phyloP scores from a whole-genome alignment of 2,797 vertebrate species.

The Coluber constrictor region DNA sequence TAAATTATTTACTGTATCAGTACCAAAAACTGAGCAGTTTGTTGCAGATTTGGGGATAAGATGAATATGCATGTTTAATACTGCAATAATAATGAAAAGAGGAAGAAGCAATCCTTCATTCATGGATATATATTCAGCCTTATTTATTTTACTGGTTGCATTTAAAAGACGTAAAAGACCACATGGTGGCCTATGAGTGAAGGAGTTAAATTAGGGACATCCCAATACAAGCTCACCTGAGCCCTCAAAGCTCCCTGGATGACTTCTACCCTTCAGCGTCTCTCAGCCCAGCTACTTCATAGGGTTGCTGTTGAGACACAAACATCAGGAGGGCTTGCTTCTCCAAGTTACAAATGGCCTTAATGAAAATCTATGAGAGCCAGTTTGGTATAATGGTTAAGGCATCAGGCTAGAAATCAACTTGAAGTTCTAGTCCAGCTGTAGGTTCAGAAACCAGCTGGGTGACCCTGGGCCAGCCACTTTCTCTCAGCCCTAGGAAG shows the following conservation, averaged over 20 bases:
- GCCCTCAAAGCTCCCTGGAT: not conserved
- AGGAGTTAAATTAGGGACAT: not conserved
- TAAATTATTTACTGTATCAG: not conserved
- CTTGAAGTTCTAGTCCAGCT: not conserved
- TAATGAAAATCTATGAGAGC: not conserved
- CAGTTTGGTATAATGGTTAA: not conserved
- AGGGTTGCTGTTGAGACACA: not conserved
- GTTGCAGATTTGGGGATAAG: not conserved
- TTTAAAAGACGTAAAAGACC: not conserved
- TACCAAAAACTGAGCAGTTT: not conserved
- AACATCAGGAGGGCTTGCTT: not conserved
- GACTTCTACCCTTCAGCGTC: not conserved
- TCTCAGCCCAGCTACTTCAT: not conserved
- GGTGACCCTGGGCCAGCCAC: not conserved
- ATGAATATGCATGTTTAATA: not conserved
- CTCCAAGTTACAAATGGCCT: not conserved
- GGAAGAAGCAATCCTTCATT: not conserved
- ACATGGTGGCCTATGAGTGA: not conserved
- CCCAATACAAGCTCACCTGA: not conserved
- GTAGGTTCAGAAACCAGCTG: not conserved
- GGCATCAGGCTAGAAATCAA: not conserved
- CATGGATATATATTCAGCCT: not conserved
- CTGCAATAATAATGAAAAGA: not conserved
- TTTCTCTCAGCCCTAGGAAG: not conserved
- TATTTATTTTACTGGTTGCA: not conserved